These are phyloP conservation scores for Ormia ochracea DNA, from an alignment of 2,888 invertebrate species.

Conservation along the genomic window DNA sequence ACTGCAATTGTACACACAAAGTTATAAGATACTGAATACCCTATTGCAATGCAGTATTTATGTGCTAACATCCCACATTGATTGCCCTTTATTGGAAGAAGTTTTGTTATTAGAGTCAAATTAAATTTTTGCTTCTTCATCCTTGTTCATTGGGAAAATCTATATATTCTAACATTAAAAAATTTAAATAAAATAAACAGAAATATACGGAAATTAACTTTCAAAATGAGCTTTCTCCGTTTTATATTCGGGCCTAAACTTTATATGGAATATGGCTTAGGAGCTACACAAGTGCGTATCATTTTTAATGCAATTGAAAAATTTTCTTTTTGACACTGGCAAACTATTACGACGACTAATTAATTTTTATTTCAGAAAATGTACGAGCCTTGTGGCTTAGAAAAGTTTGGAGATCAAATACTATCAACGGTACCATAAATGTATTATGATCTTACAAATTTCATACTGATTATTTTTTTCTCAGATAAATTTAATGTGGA, in stretches of 20 bases:
- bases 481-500: slow-evolving; percentile 83
- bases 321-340: neutral
- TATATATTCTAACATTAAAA: neutral
- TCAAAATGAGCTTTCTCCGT: slow-evolving; percentile 75
- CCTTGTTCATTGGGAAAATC: neutral
- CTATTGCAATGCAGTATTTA: neutral
- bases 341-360: neutral
- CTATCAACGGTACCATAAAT: slow-evolving; percentile 77
- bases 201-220: neutral
- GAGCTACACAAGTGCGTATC: slow-evolving; percentile 78
- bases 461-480: slow-evolving; percentile 29
- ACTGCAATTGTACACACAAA: no score
- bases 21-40: neutral
- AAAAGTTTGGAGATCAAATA: slow-evolving; percentile 85
- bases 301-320: neutral
- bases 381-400: slow-evolving; percentile 83
- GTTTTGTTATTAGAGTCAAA: slow-evolving; percentile 10
- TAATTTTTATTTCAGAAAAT: slow-evolving; percentile 78
- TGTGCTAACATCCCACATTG: neutral
- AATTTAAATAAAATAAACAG: neutral
- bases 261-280: slow-evolving; percentile 83
- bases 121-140: slow-evolving; percentile 46
- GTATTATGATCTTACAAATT: neutral
- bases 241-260: slow-evolving; percentile 85
- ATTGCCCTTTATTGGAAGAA: neutral